Conservation (phyloP, 2,888 invertebrate genomes). For the Acanthosepion lycidas region DNA sequence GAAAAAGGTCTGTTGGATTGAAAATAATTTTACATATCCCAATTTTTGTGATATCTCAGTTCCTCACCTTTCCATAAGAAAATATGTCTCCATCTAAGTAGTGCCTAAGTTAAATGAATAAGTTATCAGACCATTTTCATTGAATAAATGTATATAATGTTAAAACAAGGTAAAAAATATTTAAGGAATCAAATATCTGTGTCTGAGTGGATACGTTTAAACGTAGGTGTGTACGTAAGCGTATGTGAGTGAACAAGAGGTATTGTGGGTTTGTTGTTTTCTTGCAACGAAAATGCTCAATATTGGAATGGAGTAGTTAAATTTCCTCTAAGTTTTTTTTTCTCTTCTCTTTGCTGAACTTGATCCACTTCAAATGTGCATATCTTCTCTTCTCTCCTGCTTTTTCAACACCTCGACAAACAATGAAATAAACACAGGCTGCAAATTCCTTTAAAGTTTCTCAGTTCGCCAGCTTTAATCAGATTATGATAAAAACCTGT, state of each 20-base stretch:
- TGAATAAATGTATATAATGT: neutral
- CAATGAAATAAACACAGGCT: neutral
- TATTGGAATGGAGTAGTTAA: neutral
- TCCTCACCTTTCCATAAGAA: too few relatives aligned
- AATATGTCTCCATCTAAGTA: neutral
- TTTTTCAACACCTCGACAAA: neutral
- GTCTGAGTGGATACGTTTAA: neutral
- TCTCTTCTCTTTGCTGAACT: neutral
- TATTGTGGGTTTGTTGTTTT: neutral
- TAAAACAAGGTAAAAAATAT: neutral
- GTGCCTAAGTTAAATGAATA: neutral
- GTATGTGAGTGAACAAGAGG: neutral
- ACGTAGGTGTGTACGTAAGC: neutral
- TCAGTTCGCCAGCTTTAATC: constrained; percentile 18
- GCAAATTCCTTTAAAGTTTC: constrained; percentile 33
- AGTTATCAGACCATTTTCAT: neutral
- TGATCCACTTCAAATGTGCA: constrained; percentile 18
- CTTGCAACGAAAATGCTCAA: neutral
- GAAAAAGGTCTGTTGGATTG: too few relatives aligned
- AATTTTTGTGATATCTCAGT: too few relatives aligned
- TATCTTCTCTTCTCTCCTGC: neutral
- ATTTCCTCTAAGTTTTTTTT: constrained; percentile 12
- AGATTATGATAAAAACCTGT: constrained; percentile 10
- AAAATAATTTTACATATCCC: too few relatives aligned
- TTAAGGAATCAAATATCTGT: neutral